Evolutionary conservation across 2,888 invertebrate genomes (phyloP), one percentile per base, ranked within the genome.

Genomic region (Dasypogon diadema): DNA sequence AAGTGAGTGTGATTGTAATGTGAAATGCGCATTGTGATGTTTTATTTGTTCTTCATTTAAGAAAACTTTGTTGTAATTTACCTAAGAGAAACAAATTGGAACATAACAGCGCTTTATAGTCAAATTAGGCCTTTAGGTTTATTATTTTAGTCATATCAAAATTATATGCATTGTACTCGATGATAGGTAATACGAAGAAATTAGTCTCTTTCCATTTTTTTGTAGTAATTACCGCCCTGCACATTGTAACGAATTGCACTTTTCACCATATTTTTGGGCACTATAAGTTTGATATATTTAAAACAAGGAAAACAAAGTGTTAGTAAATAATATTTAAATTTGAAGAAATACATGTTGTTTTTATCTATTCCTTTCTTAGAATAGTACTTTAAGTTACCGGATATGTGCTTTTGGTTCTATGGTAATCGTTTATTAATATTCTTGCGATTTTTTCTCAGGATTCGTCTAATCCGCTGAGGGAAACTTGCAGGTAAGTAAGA

Each of bases 81-180:
- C 26, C 24, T 12, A 46, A 48, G 24, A 48, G 22, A 42, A 21
- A 46, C 16, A 42, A 68, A 48, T 5, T 68, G 21, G 14, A 46
- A 48, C 14, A 46, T 42, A 26, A 24, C 37, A 12, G 48, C 42
- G 48, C 26, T 68, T 68, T 14, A 22, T 68, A 68, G 65, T 68
- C 24, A 68, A 48, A n/a, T 48, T 68, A 24, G 26, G 24, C 26
- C 26, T 48, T 2, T 68, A 24, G n/a, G 26, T 68, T 68, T 68
- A 48, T 56, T 56, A 42, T 8, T 68, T 48, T 68, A 68, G 65
- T 68, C 65, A 68, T 68, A 68, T 68, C 48, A 22, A 65, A 63
- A 42, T 65, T 14, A 34, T n/a, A n/a, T 21, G 34, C 26, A 26
- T 26, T 56, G 26, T 56, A 56, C 56, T 56, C 56, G 26, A 21